Evolutionary conservation across 2,888 invertebrate genomes (phyloP), one percentile per base, ranked within the genome.

Genomic region (Lasioglossum oenotherae): DNA sequence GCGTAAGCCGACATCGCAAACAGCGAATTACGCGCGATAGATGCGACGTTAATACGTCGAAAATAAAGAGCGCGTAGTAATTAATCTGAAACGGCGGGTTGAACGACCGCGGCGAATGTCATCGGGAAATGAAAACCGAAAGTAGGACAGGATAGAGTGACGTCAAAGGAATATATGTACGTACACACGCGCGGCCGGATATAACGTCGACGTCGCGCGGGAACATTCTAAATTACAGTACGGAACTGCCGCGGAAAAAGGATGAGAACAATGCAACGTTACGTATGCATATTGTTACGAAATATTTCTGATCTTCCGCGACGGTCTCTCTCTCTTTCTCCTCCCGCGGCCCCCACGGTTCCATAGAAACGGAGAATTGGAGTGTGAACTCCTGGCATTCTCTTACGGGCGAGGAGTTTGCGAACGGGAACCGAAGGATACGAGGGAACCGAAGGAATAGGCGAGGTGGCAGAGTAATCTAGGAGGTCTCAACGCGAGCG

Each of bases 381-480:
- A 74, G 90, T 87, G 83, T 84, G 83, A 90, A 89, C 46, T n/a
- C 80, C 44, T 69, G 82, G 57, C 71, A 41, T 71, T n/a, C 83
- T 81, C 77, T 41, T 69, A 73, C 82, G 78, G 75, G 44, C 75
- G 46, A 71, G 27, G 75, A 79, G n/a, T 71, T 69, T 19, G 75
- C 27, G 75, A 78, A 83, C 46, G 38, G 27, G 71, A 75, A 46
- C 31, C 60, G 60, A 74, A 64, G 76, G 84, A 82, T 78, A 74
- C 44, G 64, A 57, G n/a, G 27, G 31, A 35, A 67, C 41, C 80
- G 74, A 78, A 69, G 80, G 80, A 76, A 75, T 75, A 67, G 80
- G 81, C 77, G 79, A 80, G 81, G 64, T 77, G 53, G 79, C 71
- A 72, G 46, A 72, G 85, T 85, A 89, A 89, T 89, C 85, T 78